phyloP scores from a whole-genome alignment of 2,888 invertebrate genomes.

The Bombylius major region DNA sequence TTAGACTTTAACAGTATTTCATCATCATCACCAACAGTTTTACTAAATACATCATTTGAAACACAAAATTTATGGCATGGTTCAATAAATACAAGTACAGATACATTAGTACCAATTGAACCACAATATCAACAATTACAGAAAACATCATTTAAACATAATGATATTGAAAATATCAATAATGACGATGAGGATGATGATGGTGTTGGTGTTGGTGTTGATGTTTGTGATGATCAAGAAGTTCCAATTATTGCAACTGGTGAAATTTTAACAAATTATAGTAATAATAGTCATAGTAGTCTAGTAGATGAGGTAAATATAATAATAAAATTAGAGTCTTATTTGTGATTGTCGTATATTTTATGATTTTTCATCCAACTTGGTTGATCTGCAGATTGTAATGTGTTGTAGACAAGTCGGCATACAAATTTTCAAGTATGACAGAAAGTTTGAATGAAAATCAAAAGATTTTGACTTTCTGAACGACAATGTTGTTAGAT shows the following conservation, averaged over 20 bases:
- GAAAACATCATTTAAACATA: not conserved
- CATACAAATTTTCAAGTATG: no score
- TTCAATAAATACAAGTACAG: conserved; percentile 40
- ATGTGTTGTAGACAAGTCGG: no score
- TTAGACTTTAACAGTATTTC: not conserved
- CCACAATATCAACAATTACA: conserved; percentile 14
- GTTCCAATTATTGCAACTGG: not conserved
- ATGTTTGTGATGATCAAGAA: conserved; percentile 1
- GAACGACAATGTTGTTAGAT: no score
- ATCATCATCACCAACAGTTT: not conserved
- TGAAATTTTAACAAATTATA: not conserved
- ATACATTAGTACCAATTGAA: conserved; percentile 38
- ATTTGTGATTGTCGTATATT: not conserved
- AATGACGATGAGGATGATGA: not conserved
- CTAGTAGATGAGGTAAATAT: not conserved
- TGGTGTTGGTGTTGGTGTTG: not conserved
- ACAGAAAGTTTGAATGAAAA: no score
- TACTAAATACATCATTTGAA: not conserved
- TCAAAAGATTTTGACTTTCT: no score
- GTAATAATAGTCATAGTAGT: not conserved
- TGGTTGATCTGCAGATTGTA: no score
- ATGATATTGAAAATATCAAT: not conserved
- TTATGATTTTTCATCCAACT: not conserved
- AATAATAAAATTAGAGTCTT: not conserved
- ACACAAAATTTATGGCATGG: conserved; percentile 21